Evolutionary conservation across 2,113 vertebrate species (phyloP), one percentile per base, ranked within the genome.

Genomic region (Pithys albifrons): DNA sequence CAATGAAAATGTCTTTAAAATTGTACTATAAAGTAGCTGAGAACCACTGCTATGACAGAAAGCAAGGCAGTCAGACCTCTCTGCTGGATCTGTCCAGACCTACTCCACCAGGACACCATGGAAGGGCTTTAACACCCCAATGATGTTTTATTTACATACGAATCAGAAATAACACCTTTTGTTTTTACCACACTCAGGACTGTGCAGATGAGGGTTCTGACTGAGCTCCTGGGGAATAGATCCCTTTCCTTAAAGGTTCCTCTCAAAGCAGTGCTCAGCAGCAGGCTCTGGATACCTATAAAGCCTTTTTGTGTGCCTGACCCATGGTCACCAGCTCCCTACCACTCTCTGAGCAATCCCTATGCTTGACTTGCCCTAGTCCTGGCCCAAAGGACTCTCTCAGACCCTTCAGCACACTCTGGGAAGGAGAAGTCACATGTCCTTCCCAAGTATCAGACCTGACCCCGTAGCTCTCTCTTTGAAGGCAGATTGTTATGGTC

Each of bases 381-480:
- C 31, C 65, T 54, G 20, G 11, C 45, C 52, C 65, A 31, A 28
- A 52, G 54, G 27, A 27, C 18, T 87, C 45, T 37, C 7, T 0
- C 41, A 31, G 72, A 29, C 55, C 48, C 33, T 37, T 18, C 76
- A 83, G 51, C 75, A 58, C 12, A 1, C 31, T 41, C 46, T 6
- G 19, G 49, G 51, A 52, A 48, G 31, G 16, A 78, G 20, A 18
- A 28, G 57, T 43, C 43, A 54, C n/a, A 22, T 0, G 0, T 45
- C n/a, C 27, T 22, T 49, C 66, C 59, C 51, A 78, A 57, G n/a
- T 39, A 35, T 19, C 29, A 29, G 25, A 51, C 25, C 46, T 79
- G 57, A 58, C 14, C 7, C 45, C 43, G 35, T 1, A 65, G 48
- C 8, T 84, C 35, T 12, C 18, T 49, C 62, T 73, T 23, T 49